Base-by-base conservation (phyloP, 1,140 invertebrate species). In the Coptotermes formosanus region DNA sequence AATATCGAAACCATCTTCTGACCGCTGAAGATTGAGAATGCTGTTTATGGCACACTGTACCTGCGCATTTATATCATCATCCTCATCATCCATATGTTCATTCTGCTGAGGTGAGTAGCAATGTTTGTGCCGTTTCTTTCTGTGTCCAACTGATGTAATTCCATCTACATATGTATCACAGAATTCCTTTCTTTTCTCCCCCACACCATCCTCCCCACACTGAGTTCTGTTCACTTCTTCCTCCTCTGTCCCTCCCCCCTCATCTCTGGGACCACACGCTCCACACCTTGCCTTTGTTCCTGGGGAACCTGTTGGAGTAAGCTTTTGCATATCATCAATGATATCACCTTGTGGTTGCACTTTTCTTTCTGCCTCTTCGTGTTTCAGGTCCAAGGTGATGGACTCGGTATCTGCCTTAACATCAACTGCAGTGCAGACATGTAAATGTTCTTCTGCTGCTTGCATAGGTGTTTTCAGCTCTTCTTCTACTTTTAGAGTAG, bases 11-110 rank as follows among this genome's bases (percentile, higher is more conserved):
- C 89, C 90, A 55, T 90, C 87, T 45, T 91, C 91, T 82, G 89
- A 88, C 86, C 93, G 92, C 88, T 95, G 95, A 87, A 96, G 90
- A 90, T 95, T 96, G 45, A 96, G 91, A 88, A 96, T 96, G 88
- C 94, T 95, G 88, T 96, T 95, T 86, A 96, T 96, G 83, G 95
- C 95, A 87, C 94, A 95, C 89, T 96, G 95, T 69, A 96, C 95
- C 89, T 96, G 95, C 19, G 95, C 94, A 86, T 94, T 95, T 82
- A 96, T 95, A 87, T 94, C 93, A 87, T 93, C 93, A 87, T 94
- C 94, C 83, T 92, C 91, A 45, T 92, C 92, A 83, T 90, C 89
- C 44, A 19, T 81, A 32, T 25, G 30, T 55, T 75, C 85, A 45
- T 48, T 59, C 30, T 30, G 64, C 83, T 48, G 83, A 11, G 43